Percentiles rank a stretch among this genome's conserved stretches.
Conservation (phyloP, 2,888 invertebrate species). For the Ichneumoninae sp. region DNA sequence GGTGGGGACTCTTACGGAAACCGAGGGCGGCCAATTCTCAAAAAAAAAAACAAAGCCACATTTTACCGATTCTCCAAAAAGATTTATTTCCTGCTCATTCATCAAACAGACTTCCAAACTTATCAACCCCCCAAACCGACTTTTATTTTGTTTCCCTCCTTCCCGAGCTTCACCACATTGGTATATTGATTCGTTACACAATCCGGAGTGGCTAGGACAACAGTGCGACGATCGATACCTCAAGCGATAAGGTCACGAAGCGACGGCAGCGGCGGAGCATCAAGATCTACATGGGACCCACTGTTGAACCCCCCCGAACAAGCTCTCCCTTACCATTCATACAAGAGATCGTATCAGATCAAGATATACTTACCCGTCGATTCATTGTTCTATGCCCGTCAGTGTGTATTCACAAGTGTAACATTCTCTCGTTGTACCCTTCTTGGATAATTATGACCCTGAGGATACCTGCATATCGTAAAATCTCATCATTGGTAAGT, state of each 20-base stretch:
- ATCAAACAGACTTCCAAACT: background rate
- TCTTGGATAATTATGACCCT: no score
- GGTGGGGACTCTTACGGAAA: no score
- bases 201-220: slow-evolving; percentile 55
- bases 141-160: slow-evolving; percentile 11
- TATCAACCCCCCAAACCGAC: background rate
- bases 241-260: slow-evolving; percentile 61
- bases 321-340: background rate
- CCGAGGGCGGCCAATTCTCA: no score
- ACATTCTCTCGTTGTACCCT: no score
- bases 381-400: no score
- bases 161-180: slow-evolving; percentile 14
- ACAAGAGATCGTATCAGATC: slow-evolving; percentile 60
- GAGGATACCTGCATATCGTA: no score
- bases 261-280: background rate
- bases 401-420: no score
- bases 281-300: slow-evolving; percentile 33
- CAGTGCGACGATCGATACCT: slow-evolving; percentile 53
- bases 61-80: no score
- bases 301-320: background rate
- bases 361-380: slow-evolving; percentile 40
- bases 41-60: no score
- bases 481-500: no score
- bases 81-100: no score
- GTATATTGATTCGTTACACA: slow-evolving; percentile 58